A percentile compares a stretch with the other conserved stretches of the same genome.
These are phyloP conservation scores for Drosophila repletoides DNA, from an alignment of 1,140 invertebrate species.

Conservation along the genomic window DNA sequence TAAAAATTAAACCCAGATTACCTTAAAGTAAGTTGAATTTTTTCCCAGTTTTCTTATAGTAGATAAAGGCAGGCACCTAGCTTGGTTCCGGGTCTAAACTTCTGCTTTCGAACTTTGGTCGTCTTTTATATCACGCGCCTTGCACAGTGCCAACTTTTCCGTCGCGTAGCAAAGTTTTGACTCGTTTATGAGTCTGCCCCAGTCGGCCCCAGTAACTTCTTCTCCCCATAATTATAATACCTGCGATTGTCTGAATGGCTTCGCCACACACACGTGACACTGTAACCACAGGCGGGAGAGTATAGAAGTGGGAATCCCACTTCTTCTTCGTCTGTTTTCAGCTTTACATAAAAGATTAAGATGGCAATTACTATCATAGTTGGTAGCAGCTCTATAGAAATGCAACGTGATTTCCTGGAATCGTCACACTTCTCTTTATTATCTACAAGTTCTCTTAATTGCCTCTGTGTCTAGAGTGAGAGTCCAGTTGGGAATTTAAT, in stretches of 20 bases:
- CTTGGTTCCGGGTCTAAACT: slow-evolving; percentile 22
- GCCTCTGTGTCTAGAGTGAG: slow-evolving; percentile 31
- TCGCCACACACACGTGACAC: slow-evolving; percentile 62
- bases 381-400: slow-evolving; percentile 24
- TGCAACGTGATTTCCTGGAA: slow-evolving; percentile 25
- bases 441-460: slow-evolving; percentile 42
- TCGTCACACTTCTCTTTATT: slow-evolving; percentile 9
- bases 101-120: slow-evolving; percentile 57
- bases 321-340: slow-evolving; percentile 3
- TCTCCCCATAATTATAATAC: slow-evolving; percentile 65
- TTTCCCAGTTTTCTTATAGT: slow-evolving; percentile 13
- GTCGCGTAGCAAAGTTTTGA: slow-evolving; percentile 46
- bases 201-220: neutral
- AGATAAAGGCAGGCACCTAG: slow-evolving; percentile 23
- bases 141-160: slow-evolving; percentile 61
- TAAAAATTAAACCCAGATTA: too few species aligned
- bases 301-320: neutral
- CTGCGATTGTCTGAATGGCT: slow-evolving; percentile 72
- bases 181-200: slow-evolving; percentile 25
- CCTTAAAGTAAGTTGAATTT: too few species aligned
- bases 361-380: slow-evolving; percentile 77
- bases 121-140: slow-evolving; percentile 70
- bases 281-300: slow-evolving; percentile 40
- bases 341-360: slow-evolving; percentile 73
- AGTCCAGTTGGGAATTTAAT: slow-evolving; percentile 23